Conservation (phyloP, 2,113 vertebrate genomes). For the Pipa parva region DNA sequence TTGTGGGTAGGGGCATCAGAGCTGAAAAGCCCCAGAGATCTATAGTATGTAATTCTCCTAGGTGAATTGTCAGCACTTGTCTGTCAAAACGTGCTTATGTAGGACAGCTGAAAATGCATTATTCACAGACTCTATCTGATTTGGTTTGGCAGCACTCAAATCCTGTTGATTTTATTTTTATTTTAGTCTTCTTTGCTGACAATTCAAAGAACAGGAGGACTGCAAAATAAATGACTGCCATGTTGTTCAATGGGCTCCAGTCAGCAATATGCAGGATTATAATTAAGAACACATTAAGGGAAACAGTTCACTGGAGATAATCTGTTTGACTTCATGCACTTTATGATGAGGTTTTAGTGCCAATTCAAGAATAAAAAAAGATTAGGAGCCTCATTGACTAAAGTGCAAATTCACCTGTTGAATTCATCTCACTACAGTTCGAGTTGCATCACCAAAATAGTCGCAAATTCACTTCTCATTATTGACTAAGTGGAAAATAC, state of each 20-base stretch:
- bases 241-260: slow-evolving; percentile 74
- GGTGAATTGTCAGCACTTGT: too few species aligned
- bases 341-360: slow-evolving; percentile 75
- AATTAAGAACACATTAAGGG: slow-evolving; percentile 81
- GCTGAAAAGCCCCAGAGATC: too few species aligned
- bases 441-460: too few species aligned
- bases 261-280: slow-evolving; percentile 74
- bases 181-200: slow-evolving; percentile 69
- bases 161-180: slow-evolving; percentile 74
- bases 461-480: too few species aligned
- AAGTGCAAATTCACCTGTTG: too few species aligned
- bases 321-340: slow-evolving; percentile 63
- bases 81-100: slow-evolving; percentile 64
- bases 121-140: slow-evolving; percentile 70
- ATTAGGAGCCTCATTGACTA: too few species aligned
- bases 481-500: too few species aligned
- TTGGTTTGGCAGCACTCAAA: slow-evolving; percentile 70
- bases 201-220: slow-evolving; percentile 77
- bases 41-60: too few species aligned
- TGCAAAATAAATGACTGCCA: slow-evolving; percentile 80
- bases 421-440: too few species aligned
- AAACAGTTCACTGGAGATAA: slow-evolving; percentile 75
- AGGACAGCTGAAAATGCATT: slow-evolving; percentile 72
- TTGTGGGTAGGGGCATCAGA: too few species aligned
- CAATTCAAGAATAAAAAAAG: slow-evolving; percentile 70